phyloP scores from a whole-genome alignment of 2,888 invertebrate species.

The Drosophila pullipes region DNA sequence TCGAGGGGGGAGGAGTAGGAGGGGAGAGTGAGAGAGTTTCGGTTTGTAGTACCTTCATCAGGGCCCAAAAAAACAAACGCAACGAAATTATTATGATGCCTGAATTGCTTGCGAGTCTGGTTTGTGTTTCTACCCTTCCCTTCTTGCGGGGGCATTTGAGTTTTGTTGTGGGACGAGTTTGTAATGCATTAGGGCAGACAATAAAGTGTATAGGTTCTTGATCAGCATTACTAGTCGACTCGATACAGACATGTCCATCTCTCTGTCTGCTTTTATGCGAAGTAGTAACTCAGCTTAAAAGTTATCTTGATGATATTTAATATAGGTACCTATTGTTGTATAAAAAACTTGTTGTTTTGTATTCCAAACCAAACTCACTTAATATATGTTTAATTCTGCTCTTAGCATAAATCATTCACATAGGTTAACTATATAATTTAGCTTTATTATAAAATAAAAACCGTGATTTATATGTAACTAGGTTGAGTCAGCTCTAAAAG shows the following conservation, averaged over 20 bases:
- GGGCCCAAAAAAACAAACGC: slow-evolving; percentile 55
- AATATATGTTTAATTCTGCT: background rate
- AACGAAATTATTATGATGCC: slow-evolving; percentile 66
- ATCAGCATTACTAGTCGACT: background rate
- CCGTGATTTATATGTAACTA: background rate
- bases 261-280: background rate
- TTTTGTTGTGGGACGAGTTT: background rate
- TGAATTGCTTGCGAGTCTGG: background rate
- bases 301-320: background rate
- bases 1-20: slow-evolving; percentile 16
- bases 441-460: background rate
- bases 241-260: background rate
- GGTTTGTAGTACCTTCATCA: slow-evolving; percentile 40
- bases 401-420: background rate
- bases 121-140: slow-evolving; percentile 16
- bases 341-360: background rate
- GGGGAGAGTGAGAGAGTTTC: slow-evolving; percentile 19
- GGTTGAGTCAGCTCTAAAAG: background rate
- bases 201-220: background rate
- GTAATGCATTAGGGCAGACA: background rate
- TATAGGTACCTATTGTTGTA: background rate
- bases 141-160: background rate
- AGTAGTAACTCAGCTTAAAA: background rate
- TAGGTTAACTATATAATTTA: too few species aligned
- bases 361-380: background rate